Base-by-base conservation (phyloP, 2,797 vertebrate genomes). In the Mormyrus hasselquistii region DNA sequence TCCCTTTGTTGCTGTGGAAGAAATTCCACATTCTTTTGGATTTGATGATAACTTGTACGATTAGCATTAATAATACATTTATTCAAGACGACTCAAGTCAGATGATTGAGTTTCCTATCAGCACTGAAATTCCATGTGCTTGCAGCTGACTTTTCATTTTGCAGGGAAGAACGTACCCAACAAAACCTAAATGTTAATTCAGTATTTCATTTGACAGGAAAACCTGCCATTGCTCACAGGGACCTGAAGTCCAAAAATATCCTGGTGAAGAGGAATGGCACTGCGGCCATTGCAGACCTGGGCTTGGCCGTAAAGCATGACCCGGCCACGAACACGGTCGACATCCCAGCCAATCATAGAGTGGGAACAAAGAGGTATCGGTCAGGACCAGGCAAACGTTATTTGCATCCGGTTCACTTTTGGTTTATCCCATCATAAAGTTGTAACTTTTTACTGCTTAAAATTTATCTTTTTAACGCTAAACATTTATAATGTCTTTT, bases 231-330 rank as follows among this genome's bases (percentile, higher is more conserved):
- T 3, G 97, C 98, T 10, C 98, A 99, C 94, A 96, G 25, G 25
- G 25, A 29, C 25, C 25, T n/a, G n/a, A n/a, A n/a, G n/a, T 99
- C 98, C 50, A 99, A 99, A 93, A 99, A 99, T 90, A 96, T 99
- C 92, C 94, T 99, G 90, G 98, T 99, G 93, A 99, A 98, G 95
- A 98, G 95, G 94, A 98, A 98, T 2, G 97, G 98, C 88, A 97
- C 94, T 0, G 99, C 98, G 0, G 98, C 96, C 93, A 98, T 99
- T 4, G 98, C 98, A 0, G 98, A 99, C 92, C 94, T 99, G 92
- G 98, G 98, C 7, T 94, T 99, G 94, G 98, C 98, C 0, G 98
- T 99, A 90, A 99, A 98, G 92, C 98, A 99, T 1, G 96, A 99
- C 94, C 98, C 98, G 12, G 90, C 92, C 93, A 96, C 96, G 69